Conservation (phyloP, 2,888 invertebrate genomes). For the Julus scanicus region DNA sequence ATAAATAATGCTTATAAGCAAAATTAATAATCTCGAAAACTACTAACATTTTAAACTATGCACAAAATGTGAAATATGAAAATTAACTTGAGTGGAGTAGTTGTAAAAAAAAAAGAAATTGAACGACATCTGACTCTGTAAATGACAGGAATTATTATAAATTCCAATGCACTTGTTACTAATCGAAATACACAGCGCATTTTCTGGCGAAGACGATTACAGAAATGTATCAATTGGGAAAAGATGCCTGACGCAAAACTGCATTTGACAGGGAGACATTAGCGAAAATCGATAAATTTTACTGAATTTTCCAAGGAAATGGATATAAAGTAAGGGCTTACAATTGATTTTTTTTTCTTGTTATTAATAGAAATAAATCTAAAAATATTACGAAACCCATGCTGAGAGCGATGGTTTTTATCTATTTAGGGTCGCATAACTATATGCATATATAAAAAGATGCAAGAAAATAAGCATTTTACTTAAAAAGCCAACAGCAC, state of each 20-base stretch:
- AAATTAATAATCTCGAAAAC: too few species aligned
- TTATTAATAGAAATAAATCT: constrained; percentile 23
- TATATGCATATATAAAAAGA: too few species aligned
- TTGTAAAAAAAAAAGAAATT: too few species aligned
- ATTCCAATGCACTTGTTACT: not conserved
- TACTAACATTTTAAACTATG: too few species aligned
- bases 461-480: too few species aligned
- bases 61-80: too few species aligned
- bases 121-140: too few species aligned
- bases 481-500: too few species aligned
- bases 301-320: not conserved
- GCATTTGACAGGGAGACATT: constrained; percentile 12
- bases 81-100: too few species aligned
- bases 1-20: too few species aligned
- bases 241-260: not conserved
- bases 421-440: not conserved
- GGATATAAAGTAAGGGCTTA: not conserved
- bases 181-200: not conserved
- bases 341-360: not conserved
- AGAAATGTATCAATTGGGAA: not conserved
- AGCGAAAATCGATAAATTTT: not conserved
- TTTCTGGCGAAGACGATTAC: not conserved
- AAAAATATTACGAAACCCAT: not conserved
- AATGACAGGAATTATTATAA: not conserved
- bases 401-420: not conserved